Base-by-base conservation (phyloP, 2,888 invertebrate species). In the Drosophila antonietae region DNA sequence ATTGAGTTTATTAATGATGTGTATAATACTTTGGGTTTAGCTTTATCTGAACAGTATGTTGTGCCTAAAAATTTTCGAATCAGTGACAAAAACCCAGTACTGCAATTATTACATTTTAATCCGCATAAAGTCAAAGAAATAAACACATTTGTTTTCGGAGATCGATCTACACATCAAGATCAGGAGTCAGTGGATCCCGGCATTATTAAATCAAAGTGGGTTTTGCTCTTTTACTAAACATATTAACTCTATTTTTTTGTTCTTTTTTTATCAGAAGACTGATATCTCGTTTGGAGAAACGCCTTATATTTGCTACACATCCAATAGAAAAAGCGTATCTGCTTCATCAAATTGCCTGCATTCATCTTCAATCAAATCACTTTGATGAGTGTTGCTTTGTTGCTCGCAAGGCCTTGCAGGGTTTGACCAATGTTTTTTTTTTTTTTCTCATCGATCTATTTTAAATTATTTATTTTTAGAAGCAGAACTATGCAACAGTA, bases 1-100 rank as follows among this genome's bases (percentile, higher is more conserved):
- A 92, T 92, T 53, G 91, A 92, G 62, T 92, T 91, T 43, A 81
- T 91, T 0, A 91, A 92, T 60, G 92, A 92, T 56, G 90, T 92
- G 4, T 92, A 91, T 53, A 92, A 92, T 61, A 88, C 84, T 0
- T 39, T 92, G 43, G 92, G 86, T 0, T 46, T 92, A 59, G 83
- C 92, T 0, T 71, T 90, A 37, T 63, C 81, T 1, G 92, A 92
- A 58, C 81, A 80, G 35, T 90, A 86, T 39, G 51, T 69, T 0
- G 65, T 81, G 3, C 73, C 78, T 0, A 73, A 67, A 18, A 39
- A 35, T 1, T 70, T 70, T 0, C 39, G 57, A 6, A 15, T 90
- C 2, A 10, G 73, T 68, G 35, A 67, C 89, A 47, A 9, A 59
- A 49, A 18, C 4, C 28, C 46, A 12, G 37, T 59, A 28, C n/a